phyloP scores from a whole-genome alignment of 23 tunicate species.

The Corella eumyota region DNA sequence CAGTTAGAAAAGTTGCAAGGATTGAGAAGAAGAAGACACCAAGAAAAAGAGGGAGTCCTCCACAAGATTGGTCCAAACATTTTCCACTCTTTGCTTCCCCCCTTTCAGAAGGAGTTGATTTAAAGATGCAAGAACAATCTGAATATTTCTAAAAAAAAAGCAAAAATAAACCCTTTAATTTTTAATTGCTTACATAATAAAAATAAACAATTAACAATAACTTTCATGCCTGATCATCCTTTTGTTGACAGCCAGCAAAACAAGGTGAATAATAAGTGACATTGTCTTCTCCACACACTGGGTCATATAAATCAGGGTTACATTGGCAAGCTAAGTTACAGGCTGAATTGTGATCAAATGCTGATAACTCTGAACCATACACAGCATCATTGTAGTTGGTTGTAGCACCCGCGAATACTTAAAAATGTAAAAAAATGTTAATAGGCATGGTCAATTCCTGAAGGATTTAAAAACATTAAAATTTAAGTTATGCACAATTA shows the following conservation, averaged over 20 bases:
- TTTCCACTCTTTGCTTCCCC: constrained; percentile 1
- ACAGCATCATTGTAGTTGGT: not conserved
- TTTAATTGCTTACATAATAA: no score
- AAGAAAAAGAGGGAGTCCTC: constrained; percentile 13
- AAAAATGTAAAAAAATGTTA: no score
- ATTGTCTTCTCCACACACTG: constrained; percentile 57
- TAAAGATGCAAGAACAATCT: constrained; percentile 33
- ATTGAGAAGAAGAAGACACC: constrained; percentile 48
- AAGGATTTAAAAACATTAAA: no score
- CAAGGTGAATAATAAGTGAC: constrained; percentile 79
- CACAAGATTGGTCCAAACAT: constrained; percentile 22
- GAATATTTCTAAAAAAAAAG: constrained; percentile 18
- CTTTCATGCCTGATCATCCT: no score
- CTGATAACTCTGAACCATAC: not conserved
- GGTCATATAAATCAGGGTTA: constrained; percentile 45
- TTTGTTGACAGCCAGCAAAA: constrained; percentile 72
- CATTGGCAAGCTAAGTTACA: constrained; percentile 45
- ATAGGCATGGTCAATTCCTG: no score
- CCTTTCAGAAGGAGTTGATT: not conserved
- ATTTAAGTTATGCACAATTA: no score
- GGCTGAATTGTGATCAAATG: constrained; percentile 15
- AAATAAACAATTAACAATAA: no score
- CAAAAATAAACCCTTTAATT: no score
- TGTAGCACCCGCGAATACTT: constrained; percentile 6
- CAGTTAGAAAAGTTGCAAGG: constrained; percentile 34